Evolutionary conservation across 2,797 vertebrate species (phyloP).

Genomic region (Iguana delicatissima): DNA sequence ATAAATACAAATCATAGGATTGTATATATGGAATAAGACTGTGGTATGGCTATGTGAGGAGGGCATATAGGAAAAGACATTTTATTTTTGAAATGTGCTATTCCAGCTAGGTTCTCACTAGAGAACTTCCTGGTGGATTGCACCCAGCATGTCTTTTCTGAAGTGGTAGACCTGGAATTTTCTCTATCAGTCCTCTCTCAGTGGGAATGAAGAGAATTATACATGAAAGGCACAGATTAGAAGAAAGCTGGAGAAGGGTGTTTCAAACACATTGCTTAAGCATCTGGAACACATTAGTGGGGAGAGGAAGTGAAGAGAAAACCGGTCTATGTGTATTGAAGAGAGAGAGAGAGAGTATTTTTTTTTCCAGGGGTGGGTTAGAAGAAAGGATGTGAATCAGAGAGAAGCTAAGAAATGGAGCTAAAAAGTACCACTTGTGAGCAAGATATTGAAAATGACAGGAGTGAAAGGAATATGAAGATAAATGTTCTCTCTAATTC

Average conservation of each 20-base stretch:
- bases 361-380: not conserved
- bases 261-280: not conserved
- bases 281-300: conserved; percentile 24
- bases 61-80: too few relatives aligned
- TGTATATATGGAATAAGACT: not conserved
- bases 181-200: not conserved
- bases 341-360: not conserved
- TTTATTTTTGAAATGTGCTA: not conserved
- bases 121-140: not conserved
- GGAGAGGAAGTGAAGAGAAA: not conserved
- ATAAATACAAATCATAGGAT: not conserved
- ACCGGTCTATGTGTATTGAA: not conserved
- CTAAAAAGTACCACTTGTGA: not conserved
- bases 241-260: not conserved
- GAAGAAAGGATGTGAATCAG: not conserved
- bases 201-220: not conserved
- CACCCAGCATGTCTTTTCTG: not conserved
- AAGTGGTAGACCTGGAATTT: not conserved
- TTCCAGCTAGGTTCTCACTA: not conserved
- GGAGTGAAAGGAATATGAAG: not conserved
- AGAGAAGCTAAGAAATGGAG: not conserved
- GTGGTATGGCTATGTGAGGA: not conserved
- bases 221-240: not conserved
- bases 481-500: not conserved
- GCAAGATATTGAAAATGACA: not conserved